Evolutionary conservation across 2,113 vertebrate species (phyloP), one percentile per base, ranked within the genome.

Genomic region (Pelmatolapia mariae): DNA sequence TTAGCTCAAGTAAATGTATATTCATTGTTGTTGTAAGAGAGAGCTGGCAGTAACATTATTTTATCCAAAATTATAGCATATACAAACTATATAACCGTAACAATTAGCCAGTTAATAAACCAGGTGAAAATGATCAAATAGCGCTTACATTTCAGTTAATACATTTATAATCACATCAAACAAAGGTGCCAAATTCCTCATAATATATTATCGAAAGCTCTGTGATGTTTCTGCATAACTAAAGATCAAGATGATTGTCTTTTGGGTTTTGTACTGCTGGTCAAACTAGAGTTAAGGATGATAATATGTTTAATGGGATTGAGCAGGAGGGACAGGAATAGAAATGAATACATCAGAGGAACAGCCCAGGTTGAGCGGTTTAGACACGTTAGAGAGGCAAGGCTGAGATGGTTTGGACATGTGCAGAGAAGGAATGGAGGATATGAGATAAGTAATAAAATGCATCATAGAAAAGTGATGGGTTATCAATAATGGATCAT

Each of bases 61-160:
- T 18, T 73, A 73, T 73, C 8, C 8, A 5, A 26, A 45, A 45
- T 2, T 2, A 45, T 26, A 45, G 22, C n/a, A 71, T 16, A 71
- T 66, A 66, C 19, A 71, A 22, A 45, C 22, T 26, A 45, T 73
- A 45, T 26, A 73, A 9, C 38, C 22, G 13, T 16, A 43, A 43
- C n/a, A 45, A 45, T 73, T 5, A 45, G 2, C 13, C 66, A 24
- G n/a, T 71, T 10, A 43, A 66, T 66, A 66, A 66, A 38, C 1
- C 19, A 38, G 29, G 16, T 36, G 33, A 71, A 71, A 71, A 16
- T 71, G 5, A 71, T 43, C n/a, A 71, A 24, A 24, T 16, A 26
- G 8, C 0, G 0, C n/a, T 24, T 43, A 16, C 5, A 16, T 71
- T 71, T 16, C 1, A 43, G 0, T 71, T 24, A 24, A 43, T 71